Conservation (phyloP, 2,888 invertebrate genomes). For the Cancer borealis region DNA sequence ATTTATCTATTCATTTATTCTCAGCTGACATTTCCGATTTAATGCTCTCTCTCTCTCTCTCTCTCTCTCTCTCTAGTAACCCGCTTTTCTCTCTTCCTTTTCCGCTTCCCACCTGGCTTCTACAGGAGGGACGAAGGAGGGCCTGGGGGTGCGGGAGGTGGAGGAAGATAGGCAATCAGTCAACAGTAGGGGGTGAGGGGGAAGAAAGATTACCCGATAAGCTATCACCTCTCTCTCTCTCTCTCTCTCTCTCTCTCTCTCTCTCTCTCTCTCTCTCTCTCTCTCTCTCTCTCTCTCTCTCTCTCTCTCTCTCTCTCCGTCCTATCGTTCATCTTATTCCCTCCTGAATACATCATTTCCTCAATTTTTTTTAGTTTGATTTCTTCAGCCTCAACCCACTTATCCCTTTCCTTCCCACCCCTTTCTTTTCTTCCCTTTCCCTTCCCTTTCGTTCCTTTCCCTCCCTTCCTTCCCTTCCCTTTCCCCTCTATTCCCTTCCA, state of each 20-base stretch:
- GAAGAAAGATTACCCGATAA: neutral
- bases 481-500: neutral
- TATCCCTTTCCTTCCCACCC: neutral
- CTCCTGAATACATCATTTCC: neutral
- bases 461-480: neutral
- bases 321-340: neutral
- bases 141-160: neutral
- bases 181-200: conserved; percentile 29
- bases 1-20: neutral
- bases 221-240: neutral
- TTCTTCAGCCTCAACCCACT: neutral
- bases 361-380: too few species aligned
- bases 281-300: neutral
- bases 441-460: neutral
- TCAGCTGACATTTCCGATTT: neutral
- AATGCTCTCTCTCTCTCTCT: neutral
- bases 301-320: neutral
- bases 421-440: neutral
- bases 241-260: neutral
- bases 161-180: conserved; percentile 36
- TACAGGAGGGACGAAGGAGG: neutral
- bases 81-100: neutral
- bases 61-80: neutral
- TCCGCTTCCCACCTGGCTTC: neutral
- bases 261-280: neutral